Conservation (phyloP, 2,888 invertebrate genomes). For the Erpobdella octoculata region DNA sequence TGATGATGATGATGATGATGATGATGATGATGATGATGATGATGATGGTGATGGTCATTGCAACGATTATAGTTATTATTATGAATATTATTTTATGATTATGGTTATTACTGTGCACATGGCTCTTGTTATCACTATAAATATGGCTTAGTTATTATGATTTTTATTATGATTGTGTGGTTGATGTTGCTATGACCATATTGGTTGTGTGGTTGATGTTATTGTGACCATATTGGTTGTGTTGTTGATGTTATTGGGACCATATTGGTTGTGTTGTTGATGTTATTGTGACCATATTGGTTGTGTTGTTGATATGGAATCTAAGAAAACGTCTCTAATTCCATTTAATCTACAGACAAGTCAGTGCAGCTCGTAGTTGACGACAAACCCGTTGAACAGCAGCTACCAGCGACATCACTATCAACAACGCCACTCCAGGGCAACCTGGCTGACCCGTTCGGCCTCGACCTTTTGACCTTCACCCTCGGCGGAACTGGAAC, state of each 20-base stretch:
- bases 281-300: not conserved
- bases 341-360: too few relatives aligned
- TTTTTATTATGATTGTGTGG: not conserved
- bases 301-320: not conserved
- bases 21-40: constrained; percentile 20
- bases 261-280: not conserved
- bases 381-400: not conserved
- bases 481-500: too few relatives aligned
- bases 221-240: not conserved
- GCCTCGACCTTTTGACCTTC: not conserved
- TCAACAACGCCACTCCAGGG: not conserved
- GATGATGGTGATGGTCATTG: constrained; percentile 3
- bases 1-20: not conserved
- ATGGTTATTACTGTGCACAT: not conserved
- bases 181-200: not conserved
- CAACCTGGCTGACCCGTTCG: not conserved
- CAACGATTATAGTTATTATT: not conserved
- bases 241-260: not conserved
- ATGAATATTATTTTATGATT: not conserved
- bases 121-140: not conserved
- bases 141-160: not conserved
- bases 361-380: not conserved
- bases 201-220: not conserved
- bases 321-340: too few relatives aligned
- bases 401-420: not conserved